Evolutionary conservation across 2,113 vertebrate genomes (phyloP), one percentile per base, ranked within the genome.

Genomic region (Plectropomus leopardus): DNA sequence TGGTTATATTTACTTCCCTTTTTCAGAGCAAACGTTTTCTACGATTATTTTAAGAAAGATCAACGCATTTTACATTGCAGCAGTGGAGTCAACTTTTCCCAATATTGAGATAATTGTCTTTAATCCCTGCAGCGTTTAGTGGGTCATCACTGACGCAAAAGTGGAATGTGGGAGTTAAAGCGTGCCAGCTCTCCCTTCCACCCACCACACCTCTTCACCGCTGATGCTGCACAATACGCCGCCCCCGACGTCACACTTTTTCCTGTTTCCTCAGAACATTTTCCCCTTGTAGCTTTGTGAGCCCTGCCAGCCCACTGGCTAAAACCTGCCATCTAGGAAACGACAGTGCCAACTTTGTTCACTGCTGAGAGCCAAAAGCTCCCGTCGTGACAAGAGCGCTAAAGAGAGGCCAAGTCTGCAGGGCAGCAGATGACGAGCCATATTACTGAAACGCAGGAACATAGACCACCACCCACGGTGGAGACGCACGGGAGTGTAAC

Each of bases 121-220:
- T 40, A 71, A 69, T 76, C 72, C 72, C 57, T 75, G 17, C 34
- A 26, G 23, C 47, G 51, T 88, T 88, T 89, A 83, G 57, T 89
- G 77, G 86, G 88, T 90, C 88, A 84, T 80, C 59, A 3, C 65
- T 82, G 81, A 90, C 59, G 48, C 51, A 88, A 15, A 76, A 65
- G 17, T 68, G 24, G 65, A 85, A 82, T 59, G 78, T 85, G 70
- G 73, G 82, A 54, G 71, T 42, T 34, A 50, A 11, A 4, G 5
- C 36, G 47, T 17, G 34, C 44, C 0, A 1, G 51, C 60, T 28
- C 72, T 79, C 66, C n/a, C 36, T 57, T 75, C 82, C 73, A 61
- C 71, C 65, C 81, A 75, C 83, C 16, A 3, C 69, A 28, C 45
- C 57, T 67, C 76, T 72, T 54, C 47, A 10, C 36, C n/a, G 11